Conservation (phyloP, 2,797 vertebrate genomes). For the Philypnodon macrostomus region DNA sequence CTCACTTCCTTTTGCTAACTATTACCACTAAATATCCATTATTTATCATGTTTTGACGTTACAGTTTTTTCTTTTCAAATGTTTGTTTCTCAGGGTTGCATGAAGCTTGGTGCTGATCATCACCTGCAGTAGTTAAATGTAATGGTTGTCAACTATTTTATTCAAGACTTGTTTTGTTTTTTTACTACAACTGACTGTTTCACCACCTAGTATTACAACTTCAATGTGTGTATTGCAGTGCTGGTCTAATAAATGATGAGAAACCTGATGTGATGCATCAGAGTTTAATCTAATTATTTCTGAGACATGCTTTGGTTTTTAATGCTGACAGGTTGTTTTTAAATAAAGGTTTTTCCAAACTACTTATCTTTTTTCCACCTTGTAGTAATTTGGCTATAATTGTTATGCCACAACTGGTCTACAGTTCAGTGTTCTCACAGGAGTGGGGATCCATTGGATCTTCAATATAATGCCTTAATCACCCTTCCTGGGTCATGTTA, state of each 20-base stretch:
- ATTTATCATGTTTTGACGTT: constrained; percentile 37
- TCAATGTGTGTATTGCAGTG: constrained; percentile 54
- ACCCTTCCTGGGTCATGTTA: too few species aligned
- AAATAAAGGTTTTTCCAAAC: too few species aligned
- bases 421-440: too few species aligned
- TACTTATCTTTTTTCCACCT: too few species aligned
- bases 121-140: background rate
- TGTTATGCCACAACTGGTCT: too few species aligned
- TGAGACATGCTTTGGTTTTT: too few species aligned
- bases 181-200: constrained; percentile 28
- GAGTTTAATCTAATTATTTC: background rate
- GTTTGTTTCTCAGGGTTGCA: constrained; percentile 61
- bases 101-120: constrained; percentile 25
- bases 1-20: constrained; percentile 31
- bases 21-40: constrained; percentile 23
- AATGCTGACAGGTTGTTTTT: too few species aligned
- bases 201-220: constrained; percentile 48
- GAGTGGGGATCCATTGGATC: too few species aligned
- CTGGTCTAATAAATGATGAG: constrained; percentile 25
- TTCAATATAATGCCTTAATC: too few species aligned
- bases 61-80: constrained; percentile 22
- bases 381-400: too few species aligned
- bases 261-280: background rate
- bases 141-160: constrained; percentile 23
- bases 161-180: constrained; percentile 24